Base-by-base conservation (phyloP, 2,797 vertebrate genomes). In the Vireo griseus region DNA sequence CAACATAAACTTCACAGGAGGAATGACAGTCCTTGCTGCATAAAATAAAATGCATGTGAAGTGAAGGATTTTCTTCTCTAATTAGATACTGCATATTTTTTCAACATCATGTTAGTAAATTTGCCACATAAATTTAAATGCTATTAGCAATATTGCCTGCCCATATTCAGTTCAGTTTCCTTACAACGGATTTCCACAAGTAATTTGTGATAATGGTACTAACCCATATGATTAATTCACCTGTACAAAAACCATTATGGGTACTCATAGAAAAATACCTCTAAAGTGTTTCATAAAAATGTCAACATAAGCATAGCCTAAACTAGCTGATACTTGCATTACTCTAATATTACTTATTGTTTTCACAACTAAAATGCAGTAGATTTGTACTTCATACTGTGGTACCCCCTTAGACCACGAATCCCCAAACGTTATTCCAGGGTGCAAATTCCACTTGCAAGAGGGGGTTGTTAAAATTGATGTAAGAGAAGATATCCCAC, bases 101-200 rank as follows among this genome's bases (percentile, higher is more conserved):
- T 96, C 96, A 96, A 96, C 96, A 97, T 87, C 82, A 92, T 88
- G 78, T 97, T 98, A 97, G 97, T 97, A 97, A 97, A 96, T 94
- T 95, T 94, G 79, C 92, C 91, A 97, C 96, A 97, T 97, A 97
- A 97, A 97, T 98, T 97, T 96, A 95, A 95, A 97, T 91, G 95
- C 92, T 86, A 59, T 94, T 96, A 97, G 84, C 76, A 83, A 75
- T 96, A 96, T 95, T 87, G 87, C 93, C 95, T 96, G 81, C 80
- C 86, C 84, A 62, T 82, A 75, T 88, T 89, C 88, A 94, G 48
- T 86, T 96, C 48, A 20, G 89, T 85, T 93, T 91, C 51, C 80
- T 75, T 72, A 48, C 75, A 80, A 28, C 45, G 74, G 86, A 94
- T 90, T 84, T 89, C 75, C 81, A 95, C 63, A 82, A 92, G 94